phyloP scores from a whole-genome alignment of 2,888 invertebrate genomes.

The Exephanes ischioxanthus region DNA sequence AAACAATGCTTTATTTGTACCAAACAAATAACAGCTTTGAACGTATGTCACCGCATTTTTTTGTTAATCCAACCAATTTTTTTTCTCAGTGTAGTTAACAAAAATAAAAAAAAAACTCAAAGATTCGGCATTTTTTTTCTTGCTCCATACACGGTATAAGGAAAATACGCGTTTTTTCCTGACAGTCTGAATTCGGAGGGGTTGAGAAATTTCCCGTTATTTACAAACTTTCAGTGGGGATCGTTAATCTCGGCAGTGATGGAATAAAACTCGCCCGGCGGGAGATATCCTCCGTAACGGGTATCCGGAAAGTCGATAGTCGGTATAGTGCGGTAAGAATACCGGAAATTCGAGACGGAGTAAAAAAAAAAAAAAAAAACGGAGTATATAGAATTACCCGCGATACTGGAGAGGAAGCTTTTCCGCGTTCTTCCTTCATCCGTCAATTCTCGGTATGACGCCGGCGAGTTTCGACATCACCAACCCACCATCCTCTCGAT shows the following conservation, averaged over 20 bases:
- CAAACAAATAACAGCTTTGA: no score
- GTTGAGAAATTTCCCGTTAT: neutral
- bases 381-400: conserved; percentile 29
- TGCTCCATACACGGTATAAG: neutral
- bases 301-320: conserved; percentile 11
- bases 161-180: neutral
- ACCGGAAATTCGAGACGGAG: neutral
- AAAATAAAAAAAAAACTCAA: neutral
- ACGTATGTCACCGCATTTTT: no score
- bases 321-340: neutral
- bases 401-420: conserved; percentile 16
- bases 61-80: no score
- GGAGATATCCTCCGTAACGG: neutral
- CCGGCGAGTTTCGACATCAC: neutral
- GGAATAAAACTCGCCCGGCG: neutral
- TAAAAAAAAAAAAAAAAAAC: neutral
- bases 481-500: neutral
- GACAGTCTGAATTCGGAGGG: neutral
- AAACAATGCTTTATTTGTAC: no score
- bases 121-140: neutral
- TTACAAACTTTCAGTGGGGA: conserved; percentile 16
- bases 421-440: conserved; percentile 42
- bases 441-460: conserved; percentile 30
- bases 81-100: no score
- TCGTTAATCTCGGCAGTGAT: conserved; percentile 23